Evolutionary conservation across 2,888 invertebrate species (phyloP).

Genomic region (Lasioglossum calceatum): DNA sequence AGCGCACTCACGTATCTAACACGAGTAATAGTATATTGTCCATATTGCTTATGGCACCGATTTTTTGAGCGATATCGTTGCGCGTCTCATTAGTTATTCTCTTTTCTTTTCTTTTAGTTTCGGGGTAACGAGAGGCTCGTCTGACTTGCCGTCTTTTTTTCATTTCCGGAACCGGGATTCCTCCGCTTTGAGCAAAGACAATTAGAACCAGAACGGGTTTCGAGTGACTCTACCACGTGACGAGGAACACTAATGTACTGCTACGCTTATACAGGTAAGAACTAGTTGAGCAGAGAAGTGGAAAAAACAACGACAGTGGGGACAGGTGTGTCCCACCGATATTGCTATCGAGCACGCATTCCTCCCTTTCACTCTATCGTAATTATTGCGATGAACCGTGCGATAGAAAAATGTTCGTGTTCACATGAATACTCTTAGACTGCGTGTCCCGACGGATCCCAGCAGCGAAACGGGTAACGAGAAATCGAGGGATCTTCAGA

Average conservation of each 20-base stretch:
- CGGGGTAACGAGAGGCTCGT: constrained; percentile 43
- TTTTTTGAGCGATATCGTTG: constrained; percentile 76
- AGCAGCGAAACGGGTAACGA: constrained; percentile 10
- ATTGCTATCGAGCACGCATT: constrained; percentile 71
- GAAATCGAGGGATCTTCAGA: constrained; percentile 16
- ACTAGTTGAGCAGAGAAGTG: constrained; percentile 78
- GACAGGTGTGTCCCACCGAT: constrained; percentile 47
- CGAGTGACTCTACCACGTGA: constrained; percentile 49
- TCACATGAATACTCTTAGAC: constrained; percentile 36
- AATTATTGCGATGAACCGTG: constrained; percentile 71
- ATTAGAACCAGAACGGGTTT: constrained; percentile 50
- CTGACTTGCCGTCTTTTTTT: constrained; percentile 32
- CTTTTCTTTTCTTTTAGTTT: not conserved
- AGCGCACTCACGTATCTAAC: constrained; percentile 63
- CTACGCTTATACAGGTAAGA: constrained; percentile 69
- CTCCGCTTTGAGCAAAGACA: constrained; percentile 66
- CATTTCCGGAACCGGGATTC: constrained; percentile 37
- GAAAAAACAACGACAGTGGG: constrained; percentile 68
- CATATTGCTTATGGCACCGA: constrained; percentile 80
- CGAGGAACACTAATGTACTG: constrained; percentile 58
- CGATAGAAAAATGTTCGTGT: constrained; percentile 47
- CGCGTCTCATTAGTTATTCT: constrained; percentile 22
- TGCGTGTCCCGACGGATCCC: not conserved
- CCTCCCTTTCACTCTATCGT: constrained; percentile 50
- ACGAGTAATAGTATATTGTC: constrained; percentile 76